A percentile compares a stretch with the other conserved stretches of the same genome.
Conservation (phyloP, 1,140 invertebrate species). For the Trachymyrmex cornetzi region DNA sequence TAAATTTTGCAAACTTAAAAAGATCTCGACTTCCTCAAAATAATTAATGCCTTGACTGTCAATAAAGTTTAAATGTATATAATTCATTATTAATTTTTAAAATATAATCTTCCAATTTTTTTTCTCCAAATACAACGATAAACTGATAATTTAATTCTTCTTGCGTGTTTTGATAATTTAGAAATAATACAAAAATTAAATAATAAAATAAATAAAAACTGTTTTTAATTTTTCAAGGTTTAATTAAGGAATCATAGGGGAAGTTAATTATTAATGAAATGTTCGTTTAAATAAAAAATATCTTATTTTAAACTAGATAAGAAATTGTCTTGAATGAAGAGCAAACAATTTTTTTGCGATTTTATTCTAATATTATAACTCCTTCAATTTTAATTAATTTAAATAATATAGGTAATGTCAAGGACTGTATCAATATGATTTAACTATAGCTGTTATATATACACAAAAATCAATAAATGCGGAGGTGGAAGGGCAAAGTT, state of each 20-base stretch:
- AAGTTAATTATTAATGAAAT: not conserved
- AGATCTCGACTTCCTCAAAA: not conserved
- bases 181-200: not conserved
- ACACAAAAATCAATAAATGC: constrained; percentile 32
- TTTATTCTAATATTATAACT: not conserved
- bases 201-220: not conserved
- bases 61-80: constrained; percentile 1
- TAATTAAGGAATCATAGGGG: not conserved
- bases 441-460: not conserved
- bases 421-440: constrained; percentile 10
- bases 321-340: not conserved
- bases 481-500: constrained; percentile 35
- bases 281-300: not conserved
- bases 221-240: not conserved
- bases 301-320: constrained; percentile 10
- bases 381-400: not conserved
- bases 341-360: not conserved
- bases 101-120: not conserved
- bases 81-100: not conserved
- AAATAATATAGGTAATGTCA: not conserved
- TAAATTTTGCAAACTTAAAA: not conserved
- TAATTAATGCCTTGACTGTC: not conserved
- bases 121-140: not conserved
- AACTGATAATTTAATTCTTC: not conserved
- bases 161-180: not conserved